phyloP scores from a whole-genome alignment of 1,140 invertebrate genomes.

The Drosophila virilis region DNA sequence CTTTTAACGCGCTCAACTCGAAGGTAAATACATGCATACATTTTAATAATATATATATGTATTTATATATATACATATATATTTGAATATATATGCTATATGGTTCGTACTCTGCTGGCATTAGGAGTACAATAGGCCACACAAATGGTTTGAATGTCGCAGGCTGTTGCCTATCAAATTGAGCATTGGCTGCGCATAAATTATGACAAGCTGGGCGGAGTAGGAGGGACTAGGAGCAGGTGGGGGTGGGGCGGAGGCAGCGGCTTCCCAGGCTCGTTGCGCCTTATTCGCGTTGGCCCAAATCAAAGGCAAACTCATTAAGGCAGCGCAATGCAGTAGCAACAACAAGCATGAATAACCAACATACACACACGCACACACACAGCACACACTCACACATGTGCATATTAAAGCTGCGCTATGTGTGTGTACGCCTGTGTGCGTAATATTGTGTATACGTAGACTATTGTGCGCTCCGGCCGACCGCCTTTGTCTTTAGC shows the following conservation, averaged over 20 bases:
- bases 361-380: constrained; percentile 13
- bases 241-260: neutral
- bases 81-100: constrained; percentile 11
- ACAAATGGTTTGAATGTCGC: constrained; percentile 71
- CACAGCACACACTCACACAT: constrained; percentile 40
- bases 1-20: constrained; percentile 45
- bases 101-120: constrained; percentile 34
- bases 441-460: constrained; percentile 62
- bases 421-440: constrained; percentile 54
- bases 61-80: constrained; percentile 13
- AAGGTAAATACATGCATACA: constrained; percentile 62
- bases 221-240: neutral
- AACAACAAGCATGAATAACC: constrained; percentile 47
- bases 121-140: constrained; percentile 34
- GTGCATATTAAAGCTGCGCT: constrained; percentile 75
- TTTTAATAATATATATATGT: constrained; percentile 1
- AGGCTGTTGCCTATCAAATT: constrained; percentile 69
- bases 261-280: constrained; percentile 28
- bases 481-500: constrained; percentile 57
- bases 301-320: constrained; percentile 81
- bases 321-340: constrained; percentile 54
- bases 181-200: constrained; percentile 72
- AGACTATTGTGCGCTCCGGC: constrained; percentile 41
- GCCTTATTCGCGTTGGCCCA: constrained; percentile 54
- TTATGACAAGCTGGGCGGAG: constrained; percentile 56